Percentiles rank a stretch among this genome's conserved stretches.
Conservation (phyloP, 1,140 invertebrate species). For the Drosophila paulistorum region DNA sequence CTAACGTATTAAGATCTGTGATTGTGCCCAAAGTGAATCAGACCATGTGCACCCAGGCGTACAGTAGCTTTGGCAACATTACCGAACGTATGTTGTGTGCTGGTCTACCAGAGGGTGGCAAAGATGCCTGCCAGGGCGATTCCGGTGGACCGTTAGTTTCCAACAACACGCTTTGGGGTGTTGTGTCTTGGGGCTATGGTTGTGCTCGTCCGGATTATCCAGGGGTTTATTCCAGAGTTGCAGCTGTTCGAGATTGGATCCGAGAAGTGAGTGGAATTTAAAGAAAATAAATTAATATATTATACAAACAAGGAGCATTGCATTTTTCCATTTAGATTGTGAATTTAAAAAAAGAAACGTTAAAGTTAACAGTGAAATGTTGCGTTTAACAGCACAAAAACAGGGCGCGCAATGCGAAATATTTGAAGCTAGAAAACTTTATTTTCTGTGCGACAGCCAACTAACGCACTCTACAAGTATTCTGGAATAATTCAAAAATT, state of each 20-base stretch:
- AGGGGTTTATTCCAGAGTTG: slow-evolving; percentile 85
- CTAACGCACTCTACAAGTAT: too few relatives aligned
- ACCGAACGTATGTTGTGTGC: slow-evolving; percentile 88
- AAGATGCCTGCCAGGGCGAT: slow-evolving; percentile 88
- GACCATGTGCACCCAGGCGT: slow-evolving; percentile 70
- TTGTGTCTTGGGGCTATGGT: slow-evolving; percentile 86
- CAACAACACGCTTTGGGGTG: slow-evolving; percentile 83
- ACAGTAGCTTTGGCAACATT: slow-evolving; percentile 77
- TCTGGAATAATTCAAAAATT: too few relatives aligned
- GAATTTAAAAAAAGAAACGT: background rate
- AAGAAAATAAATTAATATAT: slow-evolving; percentile 3
- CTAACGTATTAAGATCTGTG: slow-evolving; percentile 78
- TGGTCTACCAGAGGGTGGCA: slow-evolving; percentile 86
- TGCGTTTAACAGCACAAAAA: background rate
- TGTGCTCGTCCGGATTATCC: slow-evolving; percentile 84
- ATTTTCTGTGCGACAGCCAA: too few relatives aligned
- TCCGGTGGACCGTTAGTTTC: slow-evolving; percentile 83
- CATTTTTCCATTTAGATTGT: background rate
- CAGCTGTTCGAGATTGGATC: slow-evolving; percentile 83
- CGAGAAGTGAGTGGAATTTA: slow-evolving; percentile 52
- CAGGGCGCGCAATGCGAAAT: background rate
- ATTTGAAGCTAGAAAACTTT: too few relatives aligned
- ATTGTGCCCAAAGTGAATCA: slow-evolving; percentile 81
- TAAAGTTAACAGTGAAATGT: background rate
- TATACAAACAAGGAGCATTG: background rate